Conservation (phyloP, 1,140 invertebrate genomes). For the Antheraea pernyi region DNA sequence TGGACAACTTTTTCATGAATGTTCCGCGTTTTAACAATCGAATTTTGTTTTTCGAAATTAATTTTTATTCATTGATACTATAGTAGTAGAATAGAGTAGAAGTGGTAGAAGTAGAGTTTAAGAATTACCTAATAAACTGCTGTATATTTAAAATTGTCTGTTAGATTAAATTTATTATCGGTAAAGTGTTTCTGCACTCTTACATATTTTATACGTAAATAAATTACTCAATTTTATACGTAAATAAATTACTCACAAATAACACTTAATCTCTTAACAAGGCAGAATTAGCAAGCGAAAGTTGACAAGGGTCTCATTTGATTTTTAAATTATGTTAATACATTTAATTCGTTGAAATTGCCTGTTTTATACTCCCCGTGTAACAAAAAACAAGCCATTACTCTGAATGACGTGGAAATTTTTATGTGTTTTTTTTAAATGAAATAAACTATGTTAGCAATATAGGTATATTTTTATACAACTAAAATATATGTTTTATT, state of each 20-base stretch:
- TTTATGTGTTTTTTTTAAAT: too few relatives aligned
- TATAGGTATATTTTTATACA: too few relatives aligned
- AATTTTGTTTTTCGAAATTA: too few relatives aligned
- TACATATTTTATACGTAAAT: background rate
- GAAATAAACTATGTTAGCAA: too few relatives aligned
- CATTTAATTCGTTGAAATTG: constrained; percentile 33
- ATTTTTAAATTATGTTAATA: constrained; percentile 44
- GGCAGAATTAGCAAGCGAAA: constrained; percentile 39
- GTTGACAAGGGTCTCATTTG: constrained; percentile 50
- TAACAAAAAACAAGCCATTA: background rate
- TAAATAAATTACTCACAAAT: constrained; percentile 23
- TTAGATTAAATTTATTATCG: background rate
- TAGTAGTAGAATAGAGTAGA: too few relatives aligned
- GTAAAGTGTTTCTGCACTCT: background rate
- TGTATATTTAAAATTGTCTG: too few relatives aligned
- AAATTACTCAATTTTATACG: background rate
- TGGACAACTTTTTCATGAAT: too few relatives aligned
- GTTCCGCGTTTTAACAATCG: too few relatives aligned
- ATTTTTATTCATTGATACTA: too few relatives aligned
- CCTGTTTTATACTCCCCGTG: constrained; percentile 10
- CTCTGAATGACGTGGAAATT: background rate
- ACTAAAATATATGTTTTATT: too few relatives aligned
- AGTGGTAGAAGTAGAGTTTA: too few relatives aligned
- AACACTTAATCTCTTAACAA: constrained; percentile 49
- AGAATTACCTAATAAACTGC: too few relatives aligned